Conservation (phyloP, 2,113 vertebrate genomes). For the Otolemur garnettii region DNA sequence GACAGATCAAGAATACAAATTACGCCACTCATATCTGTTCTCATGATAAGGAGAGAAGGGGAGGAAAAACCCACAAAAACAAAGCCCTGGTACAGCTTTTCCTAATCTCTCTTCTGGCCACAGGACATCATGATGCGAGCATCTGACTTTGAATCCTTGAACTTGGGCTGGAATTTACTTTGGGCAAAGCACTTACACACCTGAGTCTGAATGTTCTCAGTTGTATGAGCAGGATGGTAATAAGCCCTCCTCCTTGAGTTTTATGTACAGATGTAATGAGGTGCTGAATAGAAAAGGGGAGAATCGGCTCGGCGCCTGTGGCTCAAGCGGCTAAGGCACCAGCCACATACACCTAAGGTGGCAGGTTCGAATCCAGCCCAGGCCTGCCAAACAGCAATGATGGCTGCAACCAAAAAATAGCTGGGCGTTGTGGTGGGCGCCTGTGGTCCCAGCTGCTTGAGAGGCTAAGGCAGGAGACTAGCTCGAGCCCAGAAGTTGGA, state of each 20-base stretch:
- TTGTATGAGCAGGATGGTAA: neutral
- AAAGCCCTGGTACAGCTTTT: neutral
- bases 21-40: neutral
- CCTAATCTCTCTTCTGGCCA: neutral
- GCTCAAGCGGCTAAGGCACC: no score
- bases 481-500: no score
- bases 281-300: neutral
- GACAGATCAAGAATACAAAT: neutral
- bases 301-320: no score
- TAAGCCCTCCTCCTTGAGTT: neutral
- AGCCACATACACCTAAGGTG: no score
- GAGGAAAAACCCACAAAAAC: no score
- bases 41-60: neutral
- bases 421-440: no score
- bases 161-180: neutral
- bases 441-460: no score
- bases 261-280: neutral
- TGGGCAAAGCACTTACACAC: neutral
- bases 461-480: no score
- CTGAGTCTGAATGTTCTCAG: neutral
- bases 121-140: neutral
- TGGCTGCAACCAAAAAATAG: no score
- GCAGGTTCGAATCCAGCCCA: no score
- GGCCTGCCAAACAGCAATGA: no score
- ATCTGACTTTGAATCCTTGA: neutral